A percentile compares a stretch with the other conserved stretches of the same genome.
Evolutionary conservation across 2,888 invertebrate species (phyloP).

Genomic region (Smittia sp.): DNA sequence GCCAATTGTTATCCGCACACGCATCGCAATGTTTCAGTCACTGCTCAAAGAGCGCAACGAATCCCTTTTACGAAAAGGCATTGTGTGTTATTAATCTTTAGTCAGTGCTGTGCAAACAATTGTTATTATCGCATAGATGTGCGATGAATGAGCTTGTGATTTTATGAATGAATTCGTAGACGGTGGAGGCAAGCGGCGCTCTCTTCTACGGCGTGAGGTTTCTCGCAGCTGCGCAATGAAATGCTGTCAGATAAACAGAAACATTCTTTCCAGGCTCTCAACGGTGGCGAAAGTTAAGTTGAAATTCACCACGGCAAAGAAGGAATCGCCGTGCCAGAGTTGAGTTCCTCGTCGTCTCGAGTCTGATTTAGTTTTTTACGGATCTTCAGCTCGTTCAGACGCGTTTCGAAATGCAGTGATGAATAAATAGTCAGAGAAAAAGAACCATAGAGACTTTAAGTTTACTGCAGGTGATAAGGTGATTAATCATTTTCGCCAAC

Average conservation of each 20-base stretch:
- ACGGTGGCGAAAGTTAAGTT: background rate
- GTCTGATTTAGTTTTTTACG: conserved; percentile 7
- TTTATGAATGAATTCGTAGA: conserved; percentile 2
- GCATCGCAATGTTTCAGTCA: too few species aligned
- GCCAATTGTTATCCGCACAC: too few species aligned
- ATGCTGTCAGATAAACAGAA: background rate
- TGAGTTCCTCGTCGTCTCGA: background rate
- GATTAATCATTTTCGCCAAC: conserved; percentile 6
- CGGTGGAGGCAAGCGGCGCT: background rate
- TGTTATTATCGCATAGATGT: too few species aligned
- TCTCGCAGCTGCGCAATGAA: background rate
- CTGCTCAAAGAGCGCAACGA: too few species aligned
- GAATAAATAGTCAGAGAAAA: background rate
- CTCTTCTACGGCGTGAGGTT: background rate
- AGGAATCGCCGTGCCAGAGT: background rate
- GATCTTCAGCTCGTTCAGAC: background rate
- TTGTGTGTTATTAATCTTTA: too few species aligned
- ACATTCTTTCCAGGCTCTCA: too few species aligned
- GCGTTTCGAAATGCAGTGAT: background rate
- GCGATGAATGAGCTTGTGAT: background rate
- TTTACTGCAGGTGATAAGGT: background rate
- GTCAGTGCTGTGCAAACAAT: too few species aligned
- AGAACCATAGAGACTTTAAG: background rate
- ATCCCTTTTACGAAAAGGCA: too few species aligned
- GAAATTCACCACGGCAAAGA: background rate